Evolutionary conservation across 2,888 invertebrate genomes (phyloP).

Genomic region (Argyresthia goedartella): DNA sequence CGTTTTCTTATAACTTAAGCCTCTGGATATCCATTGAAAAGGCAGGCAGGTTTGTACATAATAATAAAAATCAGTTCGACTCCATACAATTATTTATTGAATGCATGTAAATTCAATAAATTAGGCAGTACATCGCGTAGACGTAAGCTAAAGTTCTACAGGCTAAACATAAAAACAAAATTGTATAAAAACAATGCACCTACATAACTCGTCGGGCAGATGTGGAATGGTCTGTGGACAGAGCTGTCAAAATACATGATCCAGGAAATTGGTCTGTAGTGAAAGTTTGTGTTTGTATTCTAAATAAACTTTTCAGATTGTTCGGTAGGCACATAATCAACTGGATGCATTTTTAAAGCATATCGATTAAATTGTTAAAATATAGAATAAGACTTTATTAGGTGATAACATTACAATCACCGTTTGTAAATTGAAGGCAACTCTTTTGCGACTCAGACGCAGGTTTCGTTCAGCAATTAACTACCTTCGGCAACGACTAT

Average conservation of each 20-base stretch:
- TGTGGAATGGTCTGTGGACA: conserved; percentile 42
- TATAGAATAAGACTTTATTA: neutral
- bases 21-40: too few species aligned
- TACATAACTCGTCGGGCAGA: neutral
- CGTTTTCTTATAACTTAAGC: too few species aligned
- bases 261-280: neutral
- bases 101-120: conserved; percentile 39
- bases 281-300: too few species aligned
- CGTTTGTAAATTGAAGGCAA: neutral
- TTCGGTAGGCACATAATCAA: conserved; percentile 2
- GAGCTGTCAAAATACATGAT: neutral
- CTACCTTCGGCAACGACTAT: too few species aligned
- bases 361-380: neutral
- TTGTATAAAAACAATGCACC: conserved; percentile 17
- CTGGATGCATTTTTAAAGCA: neutral
- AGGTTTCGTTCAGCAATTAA: too few species aligned
- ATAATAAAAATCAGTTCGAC: conserved; percentile 31
- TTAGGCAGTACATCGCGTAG: conserved; percentile 39
- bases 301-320: neutral
- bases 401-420: neutral
- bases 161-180: conserved; percentile 28
- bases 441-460: too few species aligned
- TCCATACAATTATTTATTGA: conserved; percentile 55
- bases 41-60: too few species aligned
- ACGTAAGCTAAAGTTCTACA: conserved; percentile 28